These are phyloP conservation scores for Byasa hedistus DNA, from an alignment of 2,888 invertebrate species.

Conservation along the genomic window DNA sequence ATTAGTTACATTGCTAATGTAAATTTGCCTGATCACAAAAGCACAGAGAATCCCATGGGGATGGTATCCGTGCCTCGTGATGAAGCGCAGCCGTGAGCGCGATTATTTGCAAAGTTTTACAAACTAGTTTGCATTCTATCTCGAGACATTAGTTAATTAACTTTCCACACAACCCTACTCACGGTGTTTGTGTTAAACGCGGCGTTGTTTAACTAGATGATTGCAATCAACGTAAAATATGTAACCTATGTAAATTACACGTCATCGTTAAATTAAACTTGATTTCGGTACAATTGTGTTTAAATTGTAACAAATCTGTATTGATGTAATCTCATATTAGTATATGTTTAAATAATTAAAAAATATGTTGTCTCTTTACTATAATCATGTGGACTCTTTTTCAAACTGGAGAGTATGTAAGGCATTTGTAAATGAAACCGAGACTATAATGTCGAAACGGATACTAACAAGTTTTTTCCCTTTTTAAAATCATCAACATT, in stretches of 20 bases:
- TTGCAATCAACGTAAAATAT: not conserved
- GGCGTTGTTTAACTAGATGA: slow-evolving; percentile 14
- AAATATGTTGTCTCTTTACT: no score
- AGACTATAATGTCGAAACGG: no score
- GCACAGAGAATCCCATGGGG: slow-evolving; percentile 4
- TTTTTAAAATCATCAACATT: no score
- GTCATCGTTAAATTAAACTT: not conserved
- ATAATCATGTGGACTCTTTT: no score
- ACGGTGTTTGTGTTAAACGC: not conserved
- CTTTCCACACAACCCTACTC: slow-evolving; percentile 20
- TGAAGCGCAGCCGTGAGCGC: slow-evolving; percentile 11
- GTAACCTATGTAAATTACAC: not conserved
- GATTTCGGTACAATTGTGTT: no score
- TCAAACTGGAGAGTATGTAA: no score
- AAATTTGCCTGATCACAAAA: not conserved
- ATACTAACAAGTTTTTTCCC: no score
- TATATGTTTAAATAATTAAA: no score
- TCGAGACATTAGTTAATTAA: slow-evolving; percentile 24
- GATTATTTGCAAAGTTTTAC: slow-evolving; percentile 25
- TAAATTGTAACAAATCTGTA: no score
- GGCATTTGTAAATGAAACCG: no score
- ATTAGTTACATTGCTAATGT: no score
- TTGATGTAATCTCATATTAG: no score
- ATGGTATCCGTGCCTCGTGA: not conserved
- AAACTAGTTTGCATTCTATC: slow-evolving; percentile 16